phyloP scores from a whole-genome alignment of 2,888 invertebrate species.

The Apodemia duryi region DNA sequence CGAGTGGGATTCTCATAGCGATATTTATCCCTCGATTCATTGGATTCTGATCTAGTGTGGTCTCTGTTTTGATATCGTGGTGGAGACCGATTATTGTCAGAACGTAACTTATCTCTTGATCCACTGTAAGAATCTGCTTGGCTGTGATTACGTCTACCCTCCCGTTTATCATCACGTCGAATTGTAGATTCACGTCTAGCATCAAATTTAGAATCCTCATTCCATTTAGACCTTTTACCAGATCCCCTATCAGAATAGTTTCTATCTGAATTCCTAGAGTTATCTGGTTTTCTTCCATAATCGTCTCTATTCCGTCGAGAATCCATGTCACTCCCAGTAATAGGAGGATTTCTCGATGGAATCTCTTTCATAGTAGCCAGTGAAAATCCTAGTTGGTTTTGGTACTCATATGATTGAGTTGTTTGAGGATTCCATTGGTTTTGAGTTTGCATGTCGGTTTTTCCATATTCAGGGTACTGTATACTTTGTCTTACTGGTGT shows the following conservation, averaged over 20 bases:
- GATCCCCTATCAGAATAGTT: constrained; percentile 2
- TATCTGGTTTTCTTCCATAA: not conserved
- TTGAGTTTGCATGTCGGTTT: not conserved
- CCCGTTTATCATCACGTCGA: not conserved
- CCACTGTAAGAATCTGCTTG: not conserved
- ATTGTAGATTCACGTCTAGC: not conserved
- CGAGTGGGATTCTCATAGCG: not conserved
- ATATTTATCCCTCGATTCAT: not conserved
- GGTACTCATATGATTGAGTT: not conserved
- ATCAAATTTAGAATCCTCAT: not conserved
- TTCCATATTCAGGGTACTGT: constrained; percentile 1
- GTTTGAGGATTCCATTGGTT: constrained; percentile 19
- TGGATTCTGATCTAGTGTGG: not conserved
- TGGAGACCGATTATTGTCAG: not conserved
- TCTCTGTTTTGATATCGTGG: not conserved
- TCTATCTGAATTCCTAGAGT: not conserved
- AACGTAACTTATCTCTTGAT: not conserved
- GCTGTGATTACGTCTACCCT: not conserved
- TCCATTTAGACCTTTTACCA: not conserved
- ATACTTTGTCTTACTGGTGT: not conserved
- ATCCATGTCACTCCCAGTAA: not conserved
- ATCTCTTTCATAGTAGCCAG: not conserved
- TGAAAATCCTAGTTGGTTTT: not conserved
- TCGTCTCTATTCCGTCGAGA: constrained; percentile 2
- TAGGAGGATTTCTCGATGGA: too few species aligned